phyloP scores from a whole-genome alignment of 2,797 vertebrate species.

The Acropternis orthonyx region DNA sequence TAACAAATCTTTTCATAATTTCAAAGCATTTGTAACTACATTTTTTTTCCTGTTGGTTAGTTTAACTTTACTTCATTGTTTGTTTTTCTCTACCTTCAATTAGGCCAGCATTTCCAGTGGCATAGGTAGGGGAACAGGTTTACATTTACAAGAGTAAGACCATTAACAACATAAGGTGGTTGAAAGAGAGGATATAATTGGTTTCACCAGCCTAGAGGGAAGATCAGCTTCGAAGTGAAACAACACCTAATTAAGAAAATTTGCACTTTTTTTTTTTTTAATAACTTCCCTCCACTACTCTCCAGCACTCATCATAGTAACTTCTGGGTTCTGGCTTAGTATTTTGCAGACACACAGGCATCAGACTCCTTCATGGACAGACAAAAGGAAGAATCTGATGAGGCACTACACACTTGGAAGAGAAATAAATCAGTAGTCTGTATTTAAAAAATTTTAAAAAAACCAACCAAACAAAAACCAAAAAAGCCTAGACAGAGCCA shows the following conservation, averaged over 20 bases:
- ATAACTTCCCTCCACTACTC: neutral
- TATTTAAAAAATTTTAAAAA: neutral
- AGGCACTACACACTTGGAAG: neutral
- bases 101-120: neutral
- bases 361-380: neutral
- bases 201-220: neutral
- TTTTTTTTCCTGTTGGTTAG: neutral
- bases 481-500: neutral
- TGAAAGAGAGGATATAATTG: slow-evolving; percentile 22
- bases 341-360: neutral
- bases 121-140: neutral
- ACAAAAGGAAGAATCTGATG: neutral
- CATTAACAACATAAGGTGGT: neutral
- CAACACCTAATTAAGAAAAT: slow-evolving; percentile 26
- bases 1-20: slow-evolving; percentile 67
- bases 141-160: neutral
- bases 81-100: slow-evolving; percentile 2
- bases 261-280: neutral
- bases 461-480: too few relatives aligned
- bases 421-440: neutral
- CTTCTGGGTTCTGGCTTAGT: neutral
- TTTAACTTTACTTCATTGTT: slow-evolving; percentile 23
- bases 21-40: slow-evolving; percentile 22
- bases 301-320: neutral
- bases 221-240: neutral